These are phyloP conservation scores for Leucophenga varia DNA, from an alignment of 1,140 invertebrate species.

Conservation along the genomic window DNA sequence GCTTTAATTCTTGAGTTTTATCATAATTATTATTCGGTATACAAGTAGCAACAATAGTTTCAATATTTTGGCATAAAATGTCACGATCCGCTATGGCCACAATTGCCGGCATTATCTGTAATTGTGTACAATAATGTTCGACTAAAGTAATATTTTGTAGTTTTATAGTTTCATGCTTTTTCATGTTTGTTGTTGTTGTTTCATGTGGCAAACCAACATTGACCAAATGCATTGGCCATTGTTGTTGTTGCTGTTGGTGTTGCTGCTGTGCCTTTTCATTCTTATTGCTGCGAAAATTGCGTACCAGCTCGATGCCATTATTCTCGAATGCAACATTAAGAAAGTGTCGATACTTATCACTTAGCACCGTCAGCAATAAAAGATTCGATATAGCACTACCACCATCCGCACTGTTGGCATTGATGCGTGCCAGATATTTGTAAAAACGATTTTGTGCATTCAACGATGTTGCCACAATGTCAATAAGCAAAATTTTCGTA, in stretches of 20 bases:
- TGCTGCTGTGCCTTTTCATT: conserved; percentile 5
- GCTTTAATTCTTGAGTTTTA: no score
- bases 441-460: conserved; percentile 49
- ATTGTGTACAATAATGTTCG: no score
- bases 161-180: no score
- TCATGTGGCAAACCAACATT: not conserved
- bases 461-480: conserved; percentile 49
- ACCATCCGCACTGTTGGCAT: conserved; percentile 7
- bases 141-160: no score
- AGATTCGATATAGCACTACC: conserved; percentile 36
- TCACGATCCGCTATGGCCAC: not conserved
- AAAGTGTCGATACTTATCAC: conserved; percentile 50
- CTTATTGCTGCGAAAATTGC: conserved; percentile 31
- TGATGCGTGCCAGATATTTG: conserved; percentile 44
- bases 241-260: not conserved
- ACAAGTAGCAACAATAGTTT: not conserved
- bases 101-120: not conserved
- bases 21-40: no score
- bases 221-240: conserved; percentile 17
- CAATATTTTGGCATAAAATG: not conserved
- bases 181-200: no score
- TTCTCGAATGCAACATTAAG: conserved; percentile 41
- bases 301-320: conserved; percentile 33
- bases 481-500: conserved; percentile 50
- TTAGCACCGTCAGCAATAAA: conserved; percentile 50